Percentiles rank a stretch among this genome's conserved stretches.
These are phyloP conservation scores for Herminia tarsipennalis DNA, from an alignment of 2,888 invertebrate species.

Conservation along the genomic window DNA sequence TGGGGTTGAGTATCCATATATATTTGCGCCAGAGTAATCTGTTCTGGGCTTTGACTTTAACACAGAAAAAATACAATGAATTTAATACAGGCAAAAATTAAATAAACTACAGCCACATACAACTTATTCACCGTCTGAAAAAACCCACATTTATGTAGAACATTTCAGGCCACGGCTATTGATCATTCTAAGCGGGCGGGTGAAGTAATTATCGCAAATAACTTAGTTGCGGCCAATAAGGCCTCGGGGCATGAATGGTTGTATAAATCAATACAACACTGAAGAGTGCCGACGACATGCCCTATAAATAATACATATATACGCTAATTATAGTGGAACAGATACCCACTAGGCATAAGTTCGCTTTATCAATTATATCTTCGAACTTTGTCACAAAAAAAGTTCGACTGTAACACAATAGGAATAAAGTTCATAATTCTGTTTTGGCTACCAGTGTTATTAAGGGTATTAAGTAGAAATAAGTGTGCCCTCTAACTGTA, in stretches of 20 bases:
- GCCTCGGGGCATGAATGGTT: constrained; percentile 52
- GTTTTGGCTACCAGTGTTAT: too few relatives aligned
- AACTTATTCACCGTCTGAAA: too few relatives aligned
- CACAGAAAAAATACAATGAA: too few relatives aligned
- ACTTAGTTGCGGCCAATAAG: constrained; percentile 60
- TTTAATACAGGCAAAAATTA: too few relatives aligned
- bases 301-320: constrained; percentile 60
- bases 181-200: constrained; percentile 53
- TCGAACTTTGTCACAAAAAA: constrained; percentile 31
- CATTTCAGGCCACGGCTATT: constrained; percentile 30
- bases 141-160: not conserved
- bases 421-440: constrained; percentile 20
- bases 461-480: constrained; percentile 12
- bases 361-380: constrained; percentile 58
- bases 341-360: constrained; percentile 65
- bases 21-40: too few relatives aligned
- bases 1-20: too few relatives aligned
- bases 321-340: constrained; percentile 65
- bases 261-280: constrained; percentile 71
- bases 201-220: constrained; percentile 71
- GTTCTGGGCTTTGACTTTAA: too few relatives aligned
- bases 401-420: constrained; percentile 23
- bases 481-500: constrained; percentile 32
- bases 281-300: constrained; percentile 51
- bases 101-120: too few relatives aligned